Percentiles rank a stretch among this genome's conserved stretches.
These are phyloP conservation scores for Pelobates cultripes DNA, from an alignment of 2,797 vertebrate genomes.

Conservation along the genomic window DNA sequence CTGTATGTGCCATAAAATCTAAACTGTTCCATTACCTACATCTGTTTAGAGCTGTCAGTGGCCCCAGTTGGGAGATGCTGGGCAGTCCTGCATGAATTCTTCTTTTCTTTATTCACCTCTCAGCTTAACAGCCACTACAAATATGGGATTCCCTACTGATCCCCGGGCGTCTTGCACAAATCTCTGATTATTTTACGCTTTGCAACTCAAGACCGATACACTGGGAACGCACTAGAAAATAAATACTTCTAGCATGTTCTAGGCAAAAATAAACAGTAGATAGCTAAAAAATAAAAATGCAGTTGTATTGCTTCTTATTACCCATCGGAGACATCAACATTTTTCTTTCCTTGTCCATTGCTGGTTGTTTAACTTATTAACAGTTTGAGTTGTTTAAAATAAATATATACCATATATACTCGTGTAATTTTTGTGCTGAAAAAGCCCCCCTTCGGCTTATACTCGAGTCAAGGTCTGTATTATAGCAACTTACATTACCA, in stretches of 20 bases:
- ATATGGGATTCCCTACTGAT: constrained; percentile 34
- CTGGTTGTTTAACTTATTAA: too few relatives aligned
- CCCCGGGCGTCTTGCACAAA: neutral
- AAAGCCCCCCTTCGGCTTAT: too few relatives aligned
- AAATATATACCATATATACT: too few relatives aligned
- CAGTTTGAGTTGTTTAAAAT: too few relatives aligned
- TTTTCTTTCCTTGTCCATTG: too few relatives aligned
- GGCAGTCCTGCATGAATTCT: constrained; percentile 52
- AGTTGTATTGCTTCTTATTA: too few relatives aligned
- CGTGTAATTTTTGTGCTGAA: too few relatives aligned
- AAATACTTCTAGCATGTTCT: neutral
- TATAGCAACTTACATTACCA: too few relatives aligned
- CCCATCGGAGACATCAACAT: too few relatives aligned
- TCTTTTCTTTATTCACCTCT: constrained; percentile 44
- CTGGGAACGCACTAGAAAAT: neutral
- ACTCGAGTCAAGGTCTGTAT: too few relatives aligned
- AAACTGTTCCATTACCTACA: constrained; percentile 57
- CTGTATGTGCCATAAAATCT: constrained; percentile 54
- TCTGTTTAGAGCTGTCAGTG: constrained; percentile 55
- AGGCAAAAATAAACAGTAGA: too few relatives aligned
- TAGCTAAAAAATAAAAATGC: too few relatives aligned
- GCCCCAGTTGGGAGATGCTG: constrained; percentile 52
- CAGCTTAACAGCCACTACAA: constrained; percentile 41
- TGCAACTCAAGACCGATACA: neutral
- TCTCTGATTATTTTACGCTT: neutral